Evolutionary conservation across 2,113 vertebrate species (phyloP).

Genomic region (Oncorhynchus keta): DNA sequence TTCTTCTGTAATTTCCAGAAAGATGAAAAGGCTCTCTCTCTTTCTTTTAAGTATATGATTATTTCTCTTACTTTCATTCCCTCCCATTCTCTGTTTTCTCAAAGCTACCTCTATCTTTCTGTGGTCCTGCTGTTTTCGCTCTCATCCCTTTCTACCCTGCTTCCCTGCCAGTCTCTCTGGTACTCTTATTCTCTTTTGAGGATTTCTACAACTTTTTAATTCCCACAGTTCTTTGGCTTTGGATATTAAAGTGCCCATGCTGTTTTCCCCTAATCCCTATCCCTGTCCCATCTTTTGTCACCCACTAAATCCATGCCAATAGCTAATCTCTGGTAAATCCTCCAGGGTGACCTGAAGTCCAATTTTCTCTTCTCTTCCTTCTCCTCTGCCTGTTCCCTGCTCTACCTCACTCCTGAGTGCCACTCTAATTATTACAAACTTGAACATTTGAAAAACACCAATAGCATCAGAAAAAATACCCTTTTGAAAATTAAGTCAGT

Average conservation of each 20-base stretch:
- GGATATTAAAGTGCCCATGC: neutral
- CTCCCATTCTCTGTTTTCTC: neutral
- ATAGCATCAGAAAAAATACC: no score
- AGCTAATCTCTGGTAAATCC: no score
- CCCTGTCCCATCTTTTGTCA: neutral
- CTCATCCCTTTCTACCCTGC: conserved; percentile 27
- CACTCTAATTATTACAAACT: no score
- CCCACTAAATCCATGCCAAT: neutral
- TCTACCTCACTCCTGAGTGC: no score
- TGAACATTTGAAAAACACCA: no score
- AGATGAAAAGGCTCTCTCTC: neutral
- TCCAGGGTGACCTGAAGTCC: no score
- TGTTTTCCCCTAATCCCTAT: neutral
- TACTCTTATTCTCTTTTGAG: neutral
- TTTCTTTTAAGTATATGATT: neutral
- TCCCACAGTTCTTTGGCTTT: neutral
- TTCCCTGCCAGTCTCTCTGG: neutral
- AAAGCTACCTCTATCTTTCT: neutral
- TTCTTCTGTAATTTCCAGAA: conserved; percentile 36
- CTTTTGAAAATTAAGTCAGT: no score
- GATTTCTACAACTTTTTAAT: neutral
- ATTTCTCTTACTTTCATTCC: neutral
- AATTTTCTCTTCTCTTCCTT: no score
- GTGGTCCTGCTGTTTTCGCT: conserved; percentile 3
- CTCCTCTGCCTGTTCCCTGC: neutral